These are phyloP conservation scores for Vulpes lagopus DNA, from an alignment of 2,113 vertebrate species.

Conservation along the genomic window DNA sequence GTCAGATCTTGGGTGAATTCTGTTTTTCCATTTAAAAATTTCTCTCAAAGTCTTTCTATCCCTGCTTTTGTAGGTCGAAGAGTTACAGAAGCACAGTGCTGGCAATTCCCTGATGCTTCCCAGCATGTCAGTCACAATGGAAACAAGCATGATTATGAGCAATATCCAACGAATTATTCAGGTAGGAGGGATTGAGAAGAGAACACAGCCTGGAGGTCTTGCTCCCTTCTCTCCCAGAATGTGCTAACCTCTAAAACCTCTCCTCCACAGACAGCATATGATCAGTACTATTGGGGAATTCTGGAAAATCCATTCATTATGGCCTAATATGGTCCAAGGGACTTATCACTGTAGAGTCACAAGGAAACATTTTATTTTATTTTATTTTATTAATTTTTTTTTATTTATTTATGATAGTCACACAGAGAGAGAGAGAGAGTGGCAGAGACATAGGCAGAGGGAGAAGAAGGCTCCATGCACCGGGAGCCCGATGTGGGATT, in stretches of 20 bases:
- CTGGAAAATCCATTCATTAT: not conserved
- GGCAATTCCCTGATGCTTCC: constrained; percentile 87
- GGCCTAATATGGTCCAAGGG: constrained; percentile 19
- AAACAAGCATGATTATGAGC: constrained; percentile 96
- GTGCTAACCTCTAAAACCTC: not conserved
- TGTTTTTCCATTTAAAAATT: constrained; percentile 31
- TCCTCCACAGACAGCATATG: not conserved
- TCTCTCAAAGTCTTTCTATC: not conserved
- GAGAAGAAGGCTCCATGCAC: no score
- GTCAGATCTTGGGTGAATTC: not conserved
- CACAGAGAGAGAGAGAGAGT: no score
- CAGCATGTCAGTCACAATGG: constrained; percentile 93
- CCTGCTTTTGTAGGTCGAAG: constrained; percentile 90
- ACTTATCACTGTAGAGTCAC: not conserved
- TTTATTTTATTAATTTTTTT: no score
- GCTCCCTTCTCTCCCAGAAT: not conserved
- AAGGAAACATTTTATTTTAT: constrained; percentile 1
- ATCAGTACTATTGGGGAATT: constrained; percentile 28
- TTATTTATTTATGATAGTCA: not conserved
- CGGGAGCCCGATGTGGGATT: no score
- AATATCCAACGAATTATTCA: constrained; percentile 97
- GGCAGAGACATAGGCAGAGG: no score
- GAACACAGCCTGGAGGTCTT: not conserved
- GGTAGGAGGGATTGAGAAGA: constrained; percentile 83
- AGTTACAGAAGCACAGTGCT: constrained; percentile 91